phyloP scores from a whole-genome alignment of 2,113 vertebrate genomes.

The Columba livia region DNA sequence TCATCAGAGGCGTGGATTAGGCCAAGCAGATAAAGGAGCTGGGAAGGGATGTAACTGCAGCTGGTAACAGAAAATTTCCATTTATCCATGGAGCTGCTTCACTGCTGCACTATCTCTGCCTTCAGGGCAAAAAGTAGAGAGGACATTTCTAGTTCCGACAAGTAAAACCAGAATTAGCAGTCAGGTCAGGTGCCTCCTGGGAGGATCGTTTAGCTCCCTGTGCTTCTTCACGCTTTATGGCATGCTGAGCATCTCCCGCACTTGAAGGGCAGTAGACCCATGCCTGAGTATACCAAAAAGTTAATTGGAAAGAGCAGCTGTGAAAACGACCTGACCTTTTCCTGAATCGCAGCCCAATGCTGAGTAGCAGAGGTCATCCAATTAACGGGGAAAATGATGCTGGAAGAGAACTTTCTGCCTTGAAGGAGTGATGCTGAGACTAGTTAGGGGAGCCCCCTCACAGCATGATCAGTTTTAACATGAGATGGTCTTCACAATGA shows the following conservation, averaged over 20 bases:
- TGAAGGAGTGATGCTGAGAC: not conserved
- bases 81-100: not conserved
- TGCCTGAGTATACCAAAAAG: constrained; percentile 16
- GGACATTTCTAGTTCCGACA: not conserved
- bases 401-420: not conserved
- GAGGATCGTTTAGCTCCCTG: not conserved
- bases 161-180: not conserved
- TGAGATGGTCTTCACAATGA: fast-evolving
- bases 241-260: not conserved
- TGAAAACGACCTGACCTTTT: constrained; percentile 49
- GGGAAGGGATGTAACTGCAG: not conserved
- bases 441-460: fast-evolving
- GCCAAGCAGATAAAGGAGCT: not conserved
- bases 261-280: constrained; percentile 32
- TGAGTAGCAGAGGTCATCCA: constrained; percentile 36
- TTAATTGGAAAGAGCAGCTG: constrained; percentile 41
- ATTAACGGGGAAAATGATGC: not conserved
- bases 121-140: not conserved
- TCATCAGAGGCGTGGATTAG: not conserved
- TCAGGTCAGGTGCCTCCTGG: constrained; percentile 27
- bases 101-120: not conserved
- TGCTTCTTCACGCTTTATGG: not conserved
- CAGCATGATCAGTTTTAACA: fast-evolving
- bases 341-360: not conserved
- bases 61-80: not conserved